These are phyloP conservation scores for Lochmaea crataegi DNA, from an alignment of 2,888 invertebrate species.

Conservation along the genomic window DNA sequence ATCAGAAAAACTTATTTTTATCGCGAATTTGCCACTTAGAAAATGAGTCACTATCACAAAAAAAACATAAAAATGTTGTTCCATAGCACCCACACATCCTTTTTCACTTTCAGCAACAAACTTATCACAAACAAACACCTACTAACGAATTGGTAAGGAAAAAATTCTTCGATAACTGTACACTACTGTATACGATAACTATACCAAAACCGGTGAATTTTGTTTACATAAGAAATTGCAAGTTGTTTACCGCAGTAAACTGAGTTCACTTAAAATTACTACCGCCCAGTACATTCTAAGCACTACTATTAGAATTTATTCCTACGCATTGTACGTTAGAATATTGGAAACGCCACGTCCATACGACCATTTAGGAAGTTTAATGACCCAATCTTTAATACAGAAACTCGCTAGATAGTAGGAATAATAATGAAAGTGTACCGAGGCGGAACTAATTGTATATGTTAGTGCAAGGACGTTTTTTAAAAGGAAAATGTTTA, in stretches of 20 bases:
- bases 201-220: not conserved
- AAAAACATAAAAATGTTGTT: not conserved
- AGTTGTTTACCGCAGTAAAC: not conserved
- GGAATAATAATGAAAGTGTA: too few species aligned
- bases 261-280: not conserved
- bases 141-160: not conserved
- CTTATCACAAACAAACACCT: not conserved
- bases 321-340: not conserved
- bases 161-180: not conserved
- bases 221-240: not conserved
- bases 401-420: not conserved
- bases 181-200: not conserved
- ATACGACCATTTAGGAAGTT: not conserved
- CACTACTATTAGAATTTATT: not conserved
- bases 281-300: not conserved
- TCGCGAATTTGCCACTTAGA: not conserved
- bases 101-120: not conserved
- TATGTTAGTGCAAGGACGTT: not conserved
- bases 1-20: not conserved
- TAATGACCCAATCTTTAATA: not conserved
- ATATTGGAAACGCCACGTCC: not conserved
- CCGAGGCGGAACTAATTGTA: not conserved
- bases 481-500: too few species aligned
- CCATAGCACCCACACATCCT: constrained; percentile 1
- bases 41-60: not conserved